Conservation (phyloP, 2,113 vertebrate genomes). For the Urocolius indicus region DNA sequence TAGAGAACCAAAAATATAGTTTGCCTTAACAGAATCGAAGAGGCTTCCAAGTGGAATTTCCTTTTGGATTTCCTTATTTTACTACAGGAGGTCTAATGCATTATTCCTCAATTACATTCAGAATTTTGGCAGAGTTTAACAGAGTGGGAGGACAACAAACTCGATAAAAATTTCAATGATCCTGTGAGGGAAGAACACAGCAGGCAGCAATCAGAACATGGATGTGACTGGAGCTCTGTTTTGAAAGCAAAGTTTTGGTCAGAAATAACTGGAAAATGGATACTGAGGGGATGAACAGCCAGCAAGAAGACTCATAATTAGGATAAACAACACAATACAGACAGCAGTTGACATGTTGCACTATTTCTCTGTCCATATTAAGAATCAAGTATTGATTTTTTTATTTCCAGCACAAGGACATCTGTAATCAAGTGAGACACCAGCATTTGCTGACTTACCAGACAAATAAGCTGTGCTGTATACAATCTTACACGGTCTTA, state of each 20-base stretch:
- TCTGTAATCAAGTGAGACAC: background rate
- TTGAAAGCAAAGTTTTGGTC: background rate
- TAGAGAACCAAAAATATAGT: background rate
- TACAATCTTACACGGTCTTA: background rate
- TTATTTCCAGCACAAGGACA: background rate
- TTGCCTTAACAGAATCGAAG: background rate
- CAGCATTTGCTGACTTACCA: too few relatives aligned
- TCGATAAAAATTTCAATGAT: background rate
- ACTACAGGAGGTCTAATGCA: background rate
- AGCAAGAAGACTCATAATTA: background rate
- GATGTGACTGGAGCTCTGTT: background rate
- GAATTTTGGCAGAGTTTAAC: background rate
- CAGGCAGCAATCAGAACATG: background rate
- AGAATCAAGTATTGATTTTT: background rate
- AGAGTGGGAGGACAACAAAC: background rate
- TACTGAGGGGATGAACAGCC: background rate
- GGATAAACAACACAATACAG: background rate
- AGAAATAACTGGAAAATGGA: background rate
- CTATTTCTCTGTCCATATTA: background rate
- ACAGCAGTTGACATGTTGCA: background rate
- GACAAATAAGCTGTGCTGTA: background rate
- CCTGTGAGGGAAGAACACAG: background rate
- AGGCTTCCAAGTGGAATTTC: conserved; percentile 1
- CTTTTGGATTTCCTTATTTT: conserved; percentile 18
- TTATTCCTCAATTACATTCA: background rate